Conservation (phyloP, 2,888 invertebrate species). For the Endotricha flammealis region DNA sequence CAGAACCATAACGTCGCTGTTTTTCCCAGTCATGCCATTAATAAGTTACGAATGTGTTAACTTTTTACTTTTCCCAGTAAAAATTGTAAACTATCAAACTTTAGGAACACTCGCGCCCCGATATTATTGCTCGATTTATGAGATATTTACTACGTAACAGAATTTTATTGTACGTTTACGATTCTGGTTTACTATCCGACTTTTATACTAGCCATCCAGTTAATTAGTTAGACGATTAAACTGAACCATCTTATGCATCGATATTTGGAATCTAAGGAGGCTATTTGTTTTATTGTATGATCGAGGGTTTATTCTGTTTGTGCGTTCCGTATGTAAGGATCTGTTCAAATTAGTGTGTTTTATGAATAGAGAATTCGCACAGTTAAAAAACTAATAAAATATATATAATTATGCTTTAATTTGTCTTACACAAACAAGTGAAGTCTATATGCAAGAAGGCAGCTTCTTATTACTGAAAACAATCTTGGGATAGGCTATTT, state of each 20-base stretch:
- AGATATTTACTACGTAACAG: conserved; percentile 35
- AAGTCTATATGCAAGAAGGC: too few species aligned
- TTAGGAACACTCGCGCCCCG: conserved; percentile 23
- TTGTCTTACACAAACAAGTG: too few species aligned
- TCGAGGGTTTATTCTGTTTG: not conserved
- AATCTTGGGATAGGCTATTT: too few species aligned
- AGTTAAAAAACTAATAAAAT: too few species aligned
- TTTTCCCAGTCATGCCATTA: conserved; percentile 13
- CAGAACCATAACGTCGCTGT: not conserved
- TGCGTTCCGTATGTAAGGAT: not conserved
- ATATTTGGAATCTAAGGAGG: conserved; percentile 24
- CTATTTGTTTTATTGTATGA: not conserved
- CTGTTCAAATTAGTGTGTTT: too few species aligned
- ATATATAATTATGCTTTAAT: too few species aligned
- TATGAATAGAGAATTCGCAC: too few species aligned
- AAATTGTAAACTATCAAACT: conserved; percentile 21
- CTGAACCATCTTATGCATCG: conserved; percentile 23
- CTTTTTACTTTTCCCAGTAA: conserved; percentile 29
- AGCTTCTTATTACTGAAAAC: too few species aligned
- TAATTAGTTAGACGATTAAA: conserved; percentile 66
- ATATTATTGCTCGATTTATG: conserved; percentile 59
- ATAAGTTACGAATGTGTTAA: conserved; percentile 18
- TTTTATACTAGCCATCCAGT: conserved; percentile 52
- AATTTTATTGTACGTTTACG: conserved; percentile 59
- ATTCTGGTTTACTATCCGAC: conserved; percentile 46